These are phyloP conservation scores for Vespertilio murinus DNA, from an alignment of 2,797 vertebrate species.

Conservation along the genomic window DNA sequence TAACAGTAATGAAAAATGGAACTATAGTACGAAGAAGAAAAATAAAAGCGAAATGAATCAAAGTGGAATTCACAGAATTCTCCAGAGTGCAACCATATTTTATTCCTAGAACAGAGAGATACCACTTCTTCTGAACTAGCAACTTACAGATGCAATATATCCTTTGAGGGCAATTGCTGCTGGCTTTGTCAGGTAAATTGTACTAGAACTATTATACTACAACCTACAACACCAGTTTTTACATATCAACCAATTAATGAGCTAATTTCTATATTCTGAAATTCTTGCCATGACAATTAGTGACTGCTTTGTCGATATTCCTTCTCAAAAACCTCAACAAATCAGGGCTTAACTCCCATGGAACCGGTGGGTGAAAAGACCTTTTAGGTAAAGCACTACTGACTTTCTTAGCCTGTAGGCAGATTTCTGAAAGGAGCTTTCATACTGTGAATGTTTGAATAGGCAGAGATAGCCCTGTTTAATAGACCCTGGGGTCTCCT, in stretches of 20 bases:
- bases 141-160: background rate
- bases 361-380: background rate
- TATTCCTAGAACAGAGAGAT: background rate
- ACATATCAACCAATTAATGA: background rate
- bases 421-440: background rate
- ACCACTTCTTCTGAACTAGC: background rate
- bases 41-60: background rate
- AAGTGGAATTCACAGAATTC: background rate
- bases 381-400: background rate
- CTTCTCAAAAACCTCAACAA: background rate
- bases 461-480: background rate
- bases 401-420: background rate
- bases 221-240: background rate
- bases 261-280: background rate
- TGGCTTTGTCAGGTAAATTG: background rate
- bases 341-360: background rate
- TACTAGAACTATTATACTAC: background rate
- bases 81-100: background rate
- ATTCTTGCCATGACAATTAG: background rate
- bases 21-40: background rate
- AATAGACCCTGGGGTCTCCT: background rate
- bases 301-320: background rate
- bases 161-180: background rate
- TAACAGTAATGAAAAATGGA: background rate
- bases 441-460: background rate